These are phyloP conservation scores for Lithophane socia DNA, from an alignment of 2,888 invertebrate species.

Conservation along the genomic window DNA sequence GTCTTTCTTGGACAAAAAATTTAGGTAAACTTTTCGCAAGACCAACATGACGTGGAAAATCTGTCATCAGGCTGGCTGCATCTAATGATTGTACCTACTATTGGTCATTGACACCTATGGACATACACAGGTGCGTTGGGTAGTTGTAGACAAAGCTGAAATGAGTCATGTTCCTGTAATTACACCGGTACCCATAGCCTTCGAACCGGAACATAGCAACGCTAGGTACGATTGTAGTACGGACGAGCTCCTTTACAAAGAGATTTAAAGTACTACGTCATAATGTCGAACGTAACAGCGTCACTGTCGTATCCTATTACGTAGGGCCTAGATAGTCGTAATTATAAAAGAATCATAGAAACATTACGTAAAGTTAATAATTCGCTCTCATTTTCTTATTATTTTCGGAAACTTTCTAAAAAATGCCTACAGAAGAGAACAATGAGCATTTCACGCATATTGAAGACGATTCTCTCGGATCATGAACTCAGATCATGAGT, in stretches of 20 bases:
- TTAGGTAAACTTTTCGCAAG: not conserved
- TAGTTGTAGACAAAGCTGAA: not conserved
- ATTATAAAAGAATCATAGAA: slow-evolving; percentile 31
- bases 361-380: slow-evolving; percentile 55
- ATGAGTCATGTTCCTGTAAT: slow-evolving; percentile 4
- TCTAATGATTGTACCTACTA: not conserved
- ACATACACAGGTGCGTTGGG: not conserved
- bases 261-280: not conserved
- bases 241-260: slow-evolving; percentile 17
- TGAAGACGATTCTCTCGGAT: slow-evolving; percentile 66
- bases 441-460: slow-evolving; percentile 61
- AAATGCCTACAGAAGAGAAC: slow-evolving; percentile 57
- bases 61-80: not conserved
- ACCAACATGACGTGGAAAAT: not conserved
- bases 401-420: slow-evolving; percentile 64
- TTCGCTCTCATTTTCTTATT: slow-evolving; percentile 53
- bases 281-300: not conserved
- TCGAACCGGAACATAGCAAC: slow-evolving; percentile 14
- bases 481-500: slow-evolving; percentile 53
- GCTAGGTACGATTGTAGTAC: not conserved
- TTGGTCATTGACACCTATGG: not conserved
- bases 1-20: not conserved
- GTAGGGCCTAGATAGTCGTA: not conserved
- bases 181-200: slow-evolving; percentile 1
- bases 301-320: slow-evolving; percentile 6